Evolutionary conservation across 2,113 vertebrate species (phyloP).

Genomic region (Baryphthengus martii): DNA sequence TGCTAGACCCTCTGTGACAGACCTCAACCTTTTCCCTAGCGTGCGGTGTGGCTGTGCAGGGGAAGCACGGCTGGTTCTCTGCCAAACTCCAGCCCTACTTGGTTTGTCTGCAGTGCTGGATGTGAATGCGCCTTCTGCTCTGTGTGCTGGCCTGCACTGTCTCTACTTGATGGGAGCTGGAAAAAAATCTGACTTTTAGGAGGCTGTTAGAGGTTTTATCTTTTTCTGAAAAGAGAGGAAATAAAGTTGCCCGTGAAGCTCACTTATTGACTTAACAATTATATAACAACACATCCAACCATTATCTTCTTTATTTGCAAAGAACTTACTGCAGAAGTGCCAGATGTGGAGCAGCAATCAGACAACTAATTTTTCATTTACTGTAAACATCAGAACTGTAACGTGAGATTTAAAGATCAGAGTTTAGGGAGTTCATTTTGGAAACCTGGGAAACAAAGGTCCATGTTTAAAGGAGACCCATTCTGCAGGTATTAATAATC

Average conservation of each 20-base stretch:
- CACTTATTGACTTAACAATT: neutral
- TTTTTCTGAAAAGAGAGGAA: neutral
- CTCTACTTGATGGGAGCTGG: neutral
- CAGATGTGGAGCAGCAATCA: neutral
- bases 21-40: neutral
- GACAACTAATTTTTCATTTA: neutral
- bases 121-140: neutral
- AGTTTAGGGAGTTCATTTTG: neutral
- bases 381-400: neutral
- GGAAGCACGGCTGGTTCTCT: neutral
- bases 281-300: neutral
- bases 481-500: neutral
- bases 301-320: neutral
- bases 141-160: neutral
- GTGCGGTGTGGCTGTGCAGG: fast-evolving
- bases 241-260: neutral
- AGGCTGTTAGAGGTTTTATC: neutral
- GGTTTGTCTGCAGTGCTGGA: neutral
- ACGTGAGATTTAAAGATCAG: neutral
- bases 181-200: neutral
- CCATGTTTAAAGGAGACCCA: neutral
- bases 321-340: neutral
- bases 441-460: neutral
- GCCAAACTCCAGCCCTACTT: neutral
- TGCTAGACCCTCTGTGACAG: fast-evolving